Percentiles rank a stretch among this genome's conserved stretches.
Evolutionary conservation across 2,888 invertebrate genomes (phyloP).

Genomic region (Achlya flavicornis): DNA sequence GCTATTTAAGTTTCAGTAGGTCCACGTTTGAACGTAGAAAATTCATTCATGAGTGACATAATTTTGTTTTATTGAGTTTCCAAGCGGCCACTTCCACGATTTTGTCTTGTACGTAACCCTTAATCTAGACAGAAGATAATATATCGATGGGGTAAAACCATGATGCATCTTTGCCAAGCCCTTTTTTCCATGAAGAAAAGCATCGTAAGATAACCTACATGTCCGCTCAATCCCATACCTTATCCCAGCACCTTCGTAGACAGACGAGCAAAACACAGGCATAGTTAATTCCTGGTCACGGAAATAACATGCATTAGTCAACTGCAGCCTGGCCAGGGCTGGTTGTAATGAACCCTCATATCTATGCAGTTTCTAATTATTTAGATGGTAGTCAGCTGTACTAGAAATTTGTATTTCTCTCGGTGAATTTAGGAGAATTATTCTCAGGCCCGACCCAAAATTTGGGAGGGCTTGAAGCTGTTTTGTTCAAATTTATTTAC

Average conservation of each 20-base stretch:
- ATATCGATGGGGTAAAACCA: no score
- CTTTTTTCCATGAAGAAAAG: no score
- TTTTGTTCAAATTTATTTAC: background rate
- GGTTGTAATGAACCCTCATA: conserved; percentile 55
- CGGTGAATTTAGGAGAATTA: background rate
- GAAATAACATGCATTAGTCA: conserved; percentile 78
- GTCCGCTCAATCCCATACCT: conserved; percentile 26
- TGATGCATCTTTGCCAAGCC: no score
- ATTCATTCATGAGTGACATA: no score
- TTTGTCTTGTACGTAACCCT: no score
- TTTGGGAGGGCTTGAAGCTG: background rate
- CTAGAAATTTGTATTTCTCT: background rate
- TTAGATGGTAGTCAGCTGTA: background rate
- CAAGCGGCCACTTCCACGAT: no score
- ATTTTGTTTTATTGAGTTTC: no score
- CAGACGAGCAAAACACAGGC: conserved; percentile 62
- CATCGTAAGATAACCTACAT: no score
- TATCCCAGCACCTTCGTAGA: conserved; percentile 31
- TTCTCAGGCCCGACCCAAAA: background rate
- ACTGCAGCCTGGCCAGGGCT: conserved; percentile 49
- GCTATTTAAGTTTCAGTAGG: no score
- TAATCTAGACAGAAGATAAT: no score
- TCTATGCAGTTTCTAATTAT: conserved; percentile 39
- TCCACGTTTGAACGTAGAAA: no score
- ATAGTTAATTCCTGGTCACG: conserved; percentile 70